Base-by-base conservation (phyloP, 2,888 invertebrate species). In the Loripinus fragilis region DNA sequence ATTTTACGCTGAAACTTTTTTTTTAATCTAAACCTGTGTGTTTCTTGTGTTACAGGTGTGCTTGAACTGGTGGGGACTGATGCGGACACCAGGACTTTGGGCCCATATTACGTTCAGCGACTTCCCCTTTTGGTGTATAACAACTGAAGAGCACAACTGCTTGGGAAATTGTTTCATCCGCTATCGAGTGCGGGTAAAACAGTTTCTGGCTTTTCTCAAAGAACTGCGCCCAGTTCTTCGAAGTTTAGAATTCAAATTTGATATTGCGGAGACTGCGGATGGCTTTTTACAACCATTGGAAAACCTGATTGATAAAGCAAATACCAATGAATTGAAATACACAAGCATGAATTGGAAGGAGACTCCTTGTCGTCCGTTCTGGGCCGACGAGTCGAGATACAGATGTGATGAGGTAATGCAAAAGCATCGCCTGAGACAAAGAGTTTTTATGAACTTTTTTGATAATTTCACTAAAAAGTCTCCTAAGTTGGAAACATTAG, bases 281-380 rank as follows among this genome's bases (percentile, higher is more conserved):
- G 87, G 90, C 2, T 93, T 91, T 88, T 75, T 91, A 30, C 83
- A 86, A 17, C 86, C 89, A 35, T 73, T 93, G 0, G 87, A 92
- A 77, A 83, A 80, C 25, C 74, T 91, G 30, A 82, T 92, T 45
- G 76, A 78, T 30, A 79, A 83, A 8, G 78, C 88, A 15, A 86
- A 86, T 23, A 88, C 86, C 15, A 83, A 78, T n/a, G 90, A 91
- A 33, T 81, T 93, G 52, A 80, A 81, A 52, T 88, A 87, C 65
- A 90, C 90, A 7, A 86, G 90, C 66, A 85, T 93, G 55, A 92
- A 92, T 83, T 93, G 93, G 93, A 92, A 91, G 68, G 93, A 92
- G 68, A 93, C 92, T 0, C 92, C 92, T 17, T 78, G 87, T 15
- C 86, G 90, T 41, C 91, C 93, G 20, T 90, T 91, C 73, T 90